Base-by-base conservation (phyloP, 2,113 vertebrate genomes). In the Mormyrus iriodes region DNA sequence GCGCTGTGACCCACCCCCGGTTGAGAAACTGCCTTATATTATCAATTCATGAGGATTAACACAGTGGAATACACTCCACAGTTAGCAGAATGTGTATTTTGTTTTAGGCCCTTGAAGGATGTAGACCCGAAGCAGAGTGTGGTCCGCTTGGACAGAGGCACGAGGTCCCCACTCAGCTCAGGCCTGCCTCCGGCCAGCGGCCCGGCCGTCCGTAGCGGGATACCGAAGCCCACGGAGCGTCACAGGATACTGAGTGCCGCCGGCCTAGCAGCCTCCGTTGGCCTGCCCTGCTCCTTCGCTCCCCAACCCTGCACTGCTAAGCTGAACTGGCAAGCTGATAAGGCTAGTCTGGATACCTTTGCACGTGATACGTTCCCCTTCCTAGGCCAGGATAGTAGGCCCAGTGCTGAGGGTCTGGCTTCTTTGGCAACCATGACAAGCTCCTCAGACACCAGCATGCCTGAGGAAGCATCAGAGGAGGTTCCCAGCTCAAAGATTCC, bases 261-360 rank as follows among this genome's bases (percentile, higher is more conserved):
- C 15, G 91, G 91, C 55, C 89, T 96, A 87, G 95, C 95, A 0
- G 95, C 96, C 24, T 96, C 95, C 0, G 95, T 96, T 0, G 96
- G 95, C 76, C 92, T 95, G 19, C 94, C 95, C 53, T 95, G 92
- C 87, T 94, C 95, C 4, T 92, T 96, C 88, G 92, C 93, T 10
- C 90, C 93, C 0, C 44, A 92, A 12, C 87, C 44, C 65, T 90
- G 89, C 2, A 44, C 24, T 88, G 51, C 85, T 2, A 73, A 44
- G 24, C 0, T 88, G 0, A 92, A 93, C 69, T 95, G 94, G 94
- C 91, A 89, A 3, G 87, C 88, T 0, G 83, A 69, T 7, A 87
- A 92, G 35, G 93, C 92, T 85, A 93, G 94, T 90, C 73, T 94
- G 84, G 93, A 93, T 0, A 51, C 88, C 88, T 93, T 95, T 89